Percentiles rank a stretch among this genome's conserved stretches.
phyloP scores from a whole-genome alignment of 2,888 invertebrate genomes.

The Exocentrus adspersus region DNA sequence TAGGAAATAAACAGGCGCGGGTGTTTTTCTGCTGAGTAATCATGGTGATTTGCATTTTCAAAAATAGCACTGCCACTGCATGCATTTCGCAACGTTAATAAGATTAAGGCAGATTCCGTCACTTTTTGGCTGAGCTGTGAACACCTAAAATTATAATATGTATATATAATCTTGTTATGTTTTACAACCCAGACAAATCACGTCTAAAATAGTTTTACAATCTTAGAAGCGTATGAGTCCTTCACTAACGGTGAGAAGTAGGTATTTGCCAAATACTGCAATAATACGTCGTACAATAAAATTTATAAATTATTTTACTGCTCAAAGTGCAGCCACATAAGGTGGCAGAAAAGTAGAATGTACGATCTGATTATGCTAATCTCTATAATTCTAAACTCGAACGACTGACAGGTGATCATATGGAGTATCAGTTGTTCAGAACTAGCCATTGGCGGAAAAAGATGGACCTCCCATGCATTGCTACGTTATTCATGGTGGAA shows the following conservation, averaged over 20 bases:
- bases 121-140: background rate
- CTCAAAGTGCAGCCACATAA: slow-evolving; percentile 19
- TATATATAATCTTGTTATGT: no score
- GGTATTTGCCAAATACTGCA: background rate
- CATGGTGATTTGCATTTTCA: no score
- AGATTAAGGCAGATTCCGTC: background rate
- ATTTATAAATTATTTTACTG: background rate
- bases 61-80: no score
- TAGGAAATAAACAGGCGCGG: no score
- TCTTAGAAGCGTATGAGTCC: slow-evolving; percentile 14
- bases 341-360: slow-evolving; percentile 22
- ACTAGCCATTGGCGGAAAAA: slow-evolving; percentile 14
- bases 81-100: background rate
- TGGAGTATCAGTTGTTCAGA: background rate
- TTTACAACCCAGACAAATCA: slow-evolving; percentile 23
- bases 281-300: background rate
- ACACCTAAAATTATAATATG: slow-evolving; percentile 11
- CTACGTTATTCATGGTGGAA: slow-evolving; percentile 7
- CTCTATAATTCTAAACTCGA: slow-evolving; percentile 17
- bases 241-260: background rate
- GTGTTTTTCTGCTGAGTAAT: no score
- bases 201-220: slow-evolving; percentile 18
- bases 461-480: slow-evolving; percentile 22
- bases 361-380: slow-evolving; percentile 22
- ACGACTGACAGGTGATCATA: slow-evolving; percentile 25